These are phyloP conservation scores for Solenopsis fugax DNA, from an alignment of 1,140 invertebrate genomes.

Conservation along the genomic window DNA sequence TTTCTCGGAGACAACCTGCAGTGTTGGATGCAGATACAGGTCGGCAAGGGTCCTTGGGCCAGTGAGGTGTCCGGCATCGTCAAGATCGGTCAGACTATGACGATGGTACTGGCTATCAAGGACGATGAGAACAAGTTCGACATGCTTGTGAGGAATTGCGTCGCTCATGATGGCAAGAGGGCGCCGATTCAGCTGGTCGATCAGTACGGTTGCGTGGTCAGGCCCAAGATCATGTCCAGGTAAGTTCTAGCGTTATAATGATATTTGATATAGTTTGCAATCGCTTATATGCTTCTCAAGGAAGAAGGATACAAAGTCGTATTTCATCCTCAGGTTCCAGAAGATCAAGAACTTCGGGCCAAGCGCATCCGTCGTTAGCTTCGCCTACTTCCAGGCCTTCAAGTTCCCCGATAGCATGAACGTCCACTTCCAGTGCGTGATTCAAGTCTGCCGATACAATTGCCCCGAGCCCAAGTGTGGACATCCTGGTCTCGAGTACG, in stretches of 20 bases:
- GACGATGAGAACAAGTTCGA: conserved; percentile 98
- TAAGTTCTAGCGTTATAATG: conserved; percentile 47
- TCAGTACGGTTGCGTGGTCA: conserved; percentile 95
- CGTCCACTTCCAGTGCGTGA: conserved; percentile 98
- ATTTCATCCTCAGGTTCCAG: conserved; percentile 90
- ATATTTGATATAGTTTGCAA: not conserved
- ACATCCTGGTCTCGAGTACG: conserved; percentile 90
- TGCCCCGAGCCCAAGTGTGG: conserved; percentile 96
- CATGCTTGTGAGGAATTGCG: conserved; percentile 97
- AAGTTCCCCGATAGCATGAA: conserved; percentile 99
- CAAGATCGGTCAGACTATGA: conserved; percentile 98
- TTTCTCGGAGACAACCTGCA: conserved; percentile 97
- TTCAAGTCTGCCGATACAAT: conserved; percentile 97
- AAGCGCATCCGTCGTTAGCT: conserved; percentile 96
- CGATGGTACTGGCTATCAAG: conserved; percentile 97
- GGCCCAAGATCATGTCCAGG: conserved; percentile 96
- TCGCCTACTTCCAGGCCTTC: conserved; percentile 98
- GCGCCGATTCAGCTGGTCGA: conserved; percentile 97
- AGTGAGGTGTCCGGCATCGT: conserved; percentile 97
- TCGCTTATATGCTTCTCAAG: not conserved
- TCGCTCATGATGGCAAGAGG: conserved; percentile 97
- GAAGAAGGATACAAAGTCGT: not conserved
- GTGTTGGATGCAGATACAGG: conserved; percentile 98
- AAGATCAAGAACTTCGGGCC: conserved; percentile 98
- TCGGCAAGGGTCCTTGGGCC: conserved; percentile 97